Evolutionary conservation across 2,797 vertebrate genomes (phyloP), one percentile per base, ranked within the genome.

Genomic region (Anas bernieri): DNA sequence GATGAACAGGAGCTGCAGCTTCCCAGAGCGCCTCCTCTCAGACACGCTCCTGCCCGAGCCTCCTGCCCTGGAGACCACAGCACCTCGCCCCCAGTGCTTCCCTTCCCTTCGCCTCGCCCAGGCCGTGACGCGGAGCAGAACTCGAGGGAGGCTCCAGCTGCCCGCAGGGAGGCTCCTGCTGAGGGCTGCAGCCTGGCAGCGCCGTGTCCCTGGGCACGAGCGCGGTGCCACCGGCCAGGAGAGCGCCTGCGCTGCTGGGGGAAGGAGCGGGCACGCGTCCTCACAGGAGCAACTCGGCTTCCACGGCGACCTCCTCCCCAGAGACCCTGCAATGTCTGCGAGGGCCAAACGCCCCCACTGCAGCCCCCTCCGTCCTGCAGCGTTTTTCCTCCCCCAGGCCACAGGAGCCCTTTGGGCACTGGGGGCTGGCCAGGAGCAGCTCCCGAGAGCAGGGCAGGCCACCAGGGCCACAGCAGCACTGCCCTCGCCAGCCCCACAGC

Each of bases 281-380:
- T 58, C 37, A 17, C 33, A 28, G 64, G 50, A 37, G 41, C 35
- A 28, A 17, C 33, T 48, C 61, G 39, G 41, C 70, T 30, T 83
- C 59, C 33, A 13, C 0, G 26, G 68, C 2, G 1, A 55, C 26
- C 58, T 58, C 82, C 43, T 6, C 21, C 31, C 31, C 15, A 39
- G 55, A 77, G n/a, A 22, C 37, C 54, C 35, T 3, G 0, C 3
- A 2, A 31, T 2, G 17, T 22, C 26, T 14, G 8, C 2, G 1
- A 46, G n/a, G 43, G 31, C 31, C 63, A 43, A 63, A 43, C 30
- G 2, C 30, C 58, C 61, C 56, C 6, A 3, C 6, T 5, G 59
- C 48, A 10, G 9, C 54, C 41, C 37, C 50, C 52, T 75, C 43
- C 45, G 4, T 30, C 35, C 63, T 5, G 1, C 48, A 12, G 55